Evolutionary conservation across 1,140 invertebrate genomes (phyloP).

Genomic region (Drosophila tsacasi): DNA sequence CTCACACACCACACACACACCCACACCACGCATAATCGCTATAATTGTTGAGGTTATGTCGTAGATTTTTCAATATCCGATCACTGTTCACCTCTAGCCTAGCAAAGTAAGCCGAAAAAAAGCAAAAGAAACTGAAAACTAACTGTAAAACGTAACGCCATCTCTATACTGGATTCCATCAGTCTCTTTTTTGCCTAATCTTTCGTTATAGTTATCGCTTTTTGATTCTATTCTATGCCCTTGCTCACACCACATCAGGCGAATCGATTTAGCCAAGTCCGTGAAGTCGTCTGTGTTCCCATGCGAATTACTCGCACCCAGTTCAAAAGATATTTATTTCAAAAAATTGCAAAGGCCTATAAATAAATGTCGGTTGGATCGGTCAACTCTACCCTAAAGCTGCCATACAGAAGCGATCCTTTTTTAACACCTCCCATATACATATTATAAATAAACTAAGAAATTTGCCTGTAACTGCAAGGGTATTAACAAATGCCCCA

Average conservation of each 20-base stretch:
- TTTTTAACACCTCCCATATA: not conserved
- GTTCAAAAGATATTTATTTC: not conserved
- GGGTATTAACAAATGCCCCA: not conserved
- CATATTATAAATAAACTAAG: not conserved
- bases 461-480: not conserved
- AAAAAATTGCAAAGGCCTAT: not conserved
- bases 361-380: not conserved
- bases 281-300: not conserved
- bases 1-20: conserved; percentile 15
- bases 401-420: not conserved
- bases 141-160: conserved; percentile 34
- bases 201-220: conserved; percentile 7
- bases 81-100: conserved; percentile 66
- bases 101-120: conserved; percentile 55
- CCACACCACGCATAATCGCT: conserved; percentile 47
- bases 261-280: conserved; percentile 6
- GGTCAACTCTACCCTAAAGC: not conserved
- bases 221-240: conserved; percentile 13
- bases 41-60: conserved; percentile 75
- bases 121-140: conserved; percentile 9
- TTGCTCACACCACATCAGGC: not conserved
- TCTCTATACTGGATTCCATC: conserved; percentile 44
- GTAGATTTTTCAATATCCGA: conserved; percentile 74
- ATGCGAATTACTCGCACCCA: not conserved
- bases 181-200: conserved; percentile 6